Conservation (phyloP, 1,140 invertebrate genomes). For the Zaprionus nigranus region DNA sequence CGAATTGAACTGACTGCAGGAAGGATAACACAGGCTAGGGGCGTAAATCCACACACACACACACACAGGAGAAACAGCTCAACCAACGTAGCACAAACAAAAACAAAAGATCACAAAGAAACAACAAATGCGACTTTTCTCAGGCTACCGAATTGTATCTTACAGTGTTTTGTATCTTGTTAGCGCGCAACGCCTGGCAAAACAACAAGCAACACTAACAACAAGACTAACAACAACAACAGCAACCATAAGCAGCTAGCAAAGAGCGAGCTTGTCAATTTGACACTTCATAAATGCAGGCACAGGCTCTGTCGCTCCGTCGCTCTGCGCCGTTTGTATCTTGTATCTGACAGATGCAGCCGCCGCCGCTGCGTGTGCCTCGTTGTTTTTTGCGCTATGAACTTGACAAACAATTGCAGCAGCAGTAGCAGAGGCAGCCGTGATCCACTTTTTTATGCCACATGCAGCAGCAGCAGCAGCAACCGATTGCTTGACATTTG, state of each 20-base stretch:
- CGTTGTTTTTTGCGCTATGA: slow-evolving; percentile 55
- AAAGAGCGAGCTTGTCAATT: slow-evolving; percentile 69
- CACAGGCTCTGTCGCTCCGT: slow-evolving; percentile 24
- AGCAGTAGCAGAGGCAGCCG: slow-evolving; percentile 42
- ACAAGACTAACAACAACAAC: neutral
- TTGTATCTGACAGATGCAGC: slow-evolving; percentile 72
- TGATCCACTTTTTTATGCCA: slow-evolving; percentile 68
- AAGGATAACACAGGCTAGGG: slow-evolving; percentile 24
- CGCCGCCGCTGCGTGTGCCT: slow-evolving; percentile 36
- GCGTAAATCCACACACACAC: slow-evolving; percentile 15
- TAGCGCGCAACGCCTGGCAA: slow-evolving; percentile 57
- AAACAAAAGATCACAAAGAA: slow-evolving; percentile 57
- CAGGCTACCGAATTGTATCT: slow-evolving; percentile 47
- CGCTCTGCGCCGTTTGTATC: slow-evolving; percentile 23
- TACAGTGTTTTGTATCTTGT: slow-evolving; percentile 57
- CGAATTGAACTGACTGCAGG: slow-evolving; percentile 12
- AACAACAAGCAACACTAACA: slow-evolving; percentile 49
- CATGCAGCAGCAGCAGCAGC: slow-evolving; percentile 40
- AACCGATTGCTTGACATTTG: slow-evolving; percentile 73
- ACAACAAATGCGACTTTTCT: slow-evolving; percentile 21
- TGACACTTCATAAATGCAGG: slow-evolving; percentile 81
- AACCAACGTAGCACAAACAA: slow-evolving; percentile 44
- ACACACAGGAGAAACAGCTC: slow-evolving; percentile 41
- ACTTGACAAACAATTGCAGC: slow-evolving; percentile 79
- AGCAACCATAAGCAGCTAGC: slow-evolving; percentile 17